Conservation (phyloP, 23 tunicate species). For the Trididemnum miniatum region DNA sequence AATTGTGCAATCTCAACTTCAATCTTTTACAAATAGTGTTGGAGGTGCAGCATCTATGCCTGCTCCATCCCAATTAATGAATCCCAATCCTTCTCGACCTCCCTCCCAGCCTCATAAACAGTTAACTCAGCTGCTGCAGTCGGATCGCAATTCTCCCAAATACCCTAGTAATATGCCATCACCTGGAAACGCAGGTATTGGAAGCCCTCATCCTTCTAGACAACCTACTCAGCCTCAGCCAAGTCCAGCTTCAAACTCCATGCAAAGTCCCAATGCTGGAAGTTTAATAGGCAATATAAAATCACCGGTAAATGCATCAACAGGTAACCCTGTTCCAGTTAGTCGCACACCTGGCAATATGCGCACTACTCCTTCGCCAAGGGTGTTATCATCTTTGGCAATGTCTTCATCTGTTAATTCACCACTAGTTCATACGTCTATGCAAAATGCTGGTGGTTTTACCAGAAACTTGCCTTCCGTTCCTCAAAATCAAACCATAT, state of each 20-base stretch:
- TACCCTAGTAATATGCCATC: constrained; percentile 47
- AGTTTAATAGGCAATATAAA: constrained; percentile 51
- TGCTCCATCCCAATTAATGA: constrained; percentile 36
- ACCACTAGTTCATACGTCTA: constrained; percentile 41
- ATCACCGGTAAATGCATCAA: constrained; percentile 59
- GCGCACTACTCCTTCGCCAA: constrained; percentile 87
- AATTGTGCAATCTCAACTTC: constrained; percentile 33
- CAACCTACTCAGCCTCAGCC: constrained; percentile 73
- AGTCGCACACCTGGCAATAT: constrained; percentile 58
- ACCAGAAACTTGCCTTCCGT: constrained; percentile 26
- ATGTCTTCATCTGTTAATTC: constrained; percentile 47
- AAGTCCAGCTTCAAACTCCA: constrained; percentile 67
- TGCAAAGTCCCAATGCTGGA: constrained; percentile 87
- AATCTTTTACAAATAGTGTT: constrained; percentile 14
- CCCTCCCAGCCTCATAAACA: constrained; percentile 39
- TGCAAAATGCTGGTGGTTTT: constrained; percentile 28
- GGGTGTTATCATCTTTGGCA: constrained; percentile 51
- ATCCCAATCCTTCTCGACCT: constrained; percentile 23
- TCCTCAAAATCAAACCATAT: constrained; percentile 21
- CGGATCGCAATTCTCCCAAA: constrained; percentile 41
- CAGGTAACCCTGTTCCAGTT: constrained; percentile 43
- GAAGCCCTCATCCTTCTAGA: constrained; percentile 54
- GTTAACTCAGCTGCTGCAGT: constrained; percentile 61
- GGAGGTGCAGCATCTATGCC: constrained; percentile 41
- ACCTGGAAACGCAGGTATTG: constrained; percentile 46